Base-by-base conservation (phyloP, 2,113 vertebrate genomes). In the Lonchura striata region DNA sequence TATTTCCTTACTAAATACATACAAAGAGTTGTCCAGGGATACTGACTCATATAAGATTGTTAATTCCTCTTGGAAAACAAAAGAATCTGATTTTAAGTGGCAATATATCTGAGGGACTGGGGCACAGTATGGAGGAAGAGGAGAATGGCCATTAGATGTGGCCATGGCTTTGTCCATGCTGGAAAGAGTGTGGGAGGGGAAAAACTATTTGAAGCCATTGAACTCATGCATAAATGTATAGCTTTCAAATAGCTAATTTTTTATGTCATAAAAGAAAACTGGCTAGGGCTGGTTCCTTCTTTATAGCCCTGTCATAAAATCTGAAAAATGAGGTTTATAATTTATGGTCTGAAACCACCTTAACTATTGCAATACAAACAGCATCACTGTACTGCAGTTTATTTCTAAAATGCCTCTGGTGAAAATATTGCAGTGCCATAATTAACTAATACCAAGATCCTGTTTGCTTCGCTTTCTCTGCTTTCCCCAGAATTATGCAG, bases 401-500 rank as follows among this genome's bases (percentile, higher is more conserved):
- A 90, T 96, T 80, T 95, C 96, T 94, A 60, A 96, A 95, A 87
- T 94, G 95, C 97, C 97, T 93, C 24, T 0, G 31, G 97, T 95
- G 66, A 96, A 97, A 95, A 94, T 96, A 97, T 95, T 96, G 95
- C 95, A 91, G 88, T 93, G 95, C 88, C 83, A 49, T 95, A 97
- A 98, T 97, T 98, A 97, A 97, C 97, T 97, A 97, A 96, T 96
- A 96, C 94, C 72, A 64, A 68, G 95, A 96, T 97, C 92, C 81
- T 96, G 94, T 91, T 95, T 88, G 94, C 95, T 94, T 92, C 7
- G 39, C 87, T 96, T 66, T 93, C 82, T 93, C 85, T 82, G 71
- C 84, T 90, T 97, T 95, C 66, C 68, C 24, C n/a, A 82, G 84
- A 82, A 94, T 85, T 86, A 90, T 24, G 76, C 79, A 88, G 88